A percentile compares a stretch with the other conserved stretches of the same genome.
These are phyloP conservation scores for Watsonalla binaria DNA, from an alignment of 2,888 invertebrate genomes.

Conservation along the genomic window DNA sequence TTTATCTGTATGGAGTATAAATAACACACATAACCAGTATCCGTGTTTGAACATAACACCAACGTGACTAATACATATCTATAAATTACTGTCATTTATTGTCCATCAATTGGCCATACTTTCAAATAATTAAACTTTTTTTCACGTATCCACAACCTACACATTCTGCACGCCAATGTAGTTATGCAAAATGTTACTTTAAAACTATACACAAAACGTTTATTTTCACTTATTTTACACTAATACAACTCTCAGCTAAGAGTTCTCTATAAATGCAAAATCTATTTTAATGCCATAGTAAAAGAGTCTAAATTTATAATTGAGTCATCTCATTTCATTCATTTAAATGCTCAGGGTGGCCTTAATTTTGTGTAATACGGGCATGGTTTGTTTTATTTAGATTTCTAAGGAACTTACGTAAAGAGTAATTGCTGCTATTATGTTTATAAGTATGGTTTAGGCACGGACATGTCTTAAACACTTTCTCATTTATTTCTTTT, in stretches of 20 bases:
- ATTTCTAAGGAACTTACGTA: slow-evolving; percentile 25
- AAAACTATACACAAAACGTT: neutral
- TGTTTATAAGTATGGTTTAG: too few species aligned
- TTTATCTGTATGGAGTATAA: too few species aligned
- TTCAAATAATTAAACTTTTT: slow-evolving; percentile 24
- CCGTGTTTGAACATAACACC: too few species aligned
- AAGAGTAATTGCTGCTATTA: slow-evolving; percentile 2
- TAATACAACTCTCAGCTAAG: too few species aligned
- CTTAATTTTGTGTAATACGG: slow-evolving; percentile 24
- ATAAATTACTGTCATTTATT: slow-evolving; percentile 19
- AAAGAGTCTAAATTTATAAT: neutral
- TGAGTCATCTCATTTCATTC: slow-evolving; percentile 1
- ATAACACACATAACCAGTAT: too few species aligned
- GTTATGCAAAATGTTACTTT: neutral
- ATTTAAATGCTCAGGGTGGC: slow-evolving; percentile 5
- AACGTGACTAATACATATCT: neutral
- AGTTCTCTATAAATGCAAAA: neutral
- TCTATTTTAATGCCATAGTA: neutral
- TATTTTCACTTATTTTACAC: neutral
- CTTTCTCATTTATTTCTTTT: too few species aligned
- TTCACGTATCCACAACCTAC: slow-evolving; percentile 20
- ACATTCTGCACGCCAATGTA: neutral
- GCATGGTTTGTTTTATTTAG: slow-evolving; percentile 34
- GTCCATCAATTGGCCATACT: slow-evolving; percentile 16
- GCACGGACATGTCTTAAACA: too few species aligned